These are phyloP conservation scores for Cerceris rybyensis DNA, from an alignment of 2,888 invertebrate genomes.

Conservation along the genomic window DNA sequence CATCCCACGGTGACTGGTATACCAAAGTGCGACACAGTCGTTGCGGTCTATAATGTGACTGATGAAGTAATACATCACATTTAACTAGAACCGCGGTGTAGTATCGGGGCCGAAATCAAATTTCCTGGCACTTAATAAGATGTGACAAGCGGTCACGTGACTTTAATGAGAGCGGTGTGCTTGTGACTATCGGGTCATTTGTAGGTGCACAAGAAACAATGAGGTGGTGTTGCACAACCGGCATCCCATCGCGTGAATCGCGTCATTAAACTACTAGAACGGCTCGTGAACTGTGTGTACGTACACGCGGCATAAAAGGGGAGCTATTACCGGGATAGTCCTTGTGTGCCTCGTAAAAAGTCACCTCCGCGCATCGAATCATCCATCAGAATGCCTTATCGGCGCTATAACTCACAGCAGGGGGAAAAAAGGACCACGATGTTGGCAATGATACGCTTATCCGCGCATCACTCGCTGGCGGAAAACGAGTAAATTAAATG, in stretches of 20 bases:
- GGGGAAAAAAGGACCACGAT: slow-evolving; percentile 9
- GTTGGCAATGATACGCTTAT: slow-evolving; percentile 35
- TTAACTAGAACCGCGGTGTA: slow-evolving; percentile 67
- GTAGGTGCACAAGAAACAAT: slow-evolving; percentile 51
- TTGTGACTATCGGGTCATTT: slow-evolving; percentile 54
- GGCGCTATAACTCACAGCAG: slow-evolving; percentile 12
- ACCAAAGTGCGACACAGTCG: slow-evolving; percentile 29
- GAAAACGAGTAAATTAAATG: slow-evolving; percentile 34
- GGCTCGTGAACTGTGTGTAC: slow-evolving; percentile 24
- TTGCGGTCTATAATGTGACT: slow-evolving; percentile 57
- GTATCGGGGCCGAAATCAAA: slow-evolving; percentile 71
- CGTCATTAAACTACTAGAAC: slow-evolving; percentile 54
- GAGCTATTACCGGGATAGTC: slow-evolving; percentile 34
- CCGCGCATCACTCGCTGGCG: slow-evolving; percentile 14
- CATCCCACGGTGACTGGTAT: too few relatives aligned
- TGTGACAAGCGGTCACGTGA: slow-evolving; percentile 79
- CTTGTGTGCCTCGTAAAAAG: slow-evolving; percentile 47
- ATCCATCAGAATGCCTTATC: slow-evolving; percentile 50
- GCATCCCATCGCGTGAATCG: slow-evolving; percentile 63
- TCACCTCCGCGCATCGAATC: slow-evolving; percentile 44
- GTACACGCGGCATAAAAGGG: slow-evolving; percentile 38
- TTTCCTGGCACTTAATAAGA: slow-evolving; percentile 77
- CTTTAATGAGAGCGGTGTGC: slow-evolving; percentile 60
- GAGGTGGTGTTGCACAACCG: slow-evolving; percentile 42
- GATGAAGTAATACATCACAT: slow-evolving; percentile 71